Evolutionary conservation across 2,113 vertebrate genomes (phyloP).

Genomic region (Taxidea taxus): DNA sequence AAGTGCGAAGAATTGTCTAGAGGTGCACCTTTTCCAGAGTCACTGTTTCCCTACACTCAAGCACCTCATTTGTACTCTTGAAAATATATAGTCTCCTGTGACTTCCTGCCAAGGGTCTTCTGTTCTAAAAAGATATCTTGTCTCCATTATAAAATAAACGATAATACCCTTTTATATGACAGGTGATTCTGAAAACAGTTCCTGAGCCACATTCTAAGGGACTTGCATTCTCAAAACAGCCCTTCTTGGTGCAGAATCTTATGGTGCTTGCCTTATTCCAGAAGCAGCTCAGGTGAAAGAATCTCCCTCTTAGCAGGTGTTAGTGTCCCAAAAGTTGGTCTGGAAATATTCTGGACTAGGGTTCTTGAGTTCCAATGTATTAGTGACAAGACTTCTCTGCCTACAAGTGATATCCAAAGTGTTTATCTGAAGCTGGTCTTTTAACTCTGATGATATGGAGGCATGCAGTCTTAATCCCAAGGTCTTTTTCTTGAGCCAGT

Average conservation of each 20-base stretch:
- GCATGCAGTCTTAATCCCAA: neutral
- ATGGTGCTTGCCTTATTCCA: neutral
- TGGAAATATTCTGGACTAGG: neutral
- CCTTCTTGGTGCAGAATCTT: neutral
- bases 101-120: neutral
- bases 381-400: neutral
- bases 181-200: neutral
- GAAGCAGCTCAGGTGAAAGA: neutral
- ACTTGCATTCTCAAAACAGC: neutral
- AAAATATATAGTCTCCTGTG: neutral
- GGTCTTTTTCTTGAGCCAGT: neutral
- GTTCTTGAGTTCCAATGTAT: neutral
- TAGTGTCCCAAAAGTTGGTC: neutral
- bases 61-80: neutral
- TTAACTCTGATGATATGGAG: rapidly evolving
- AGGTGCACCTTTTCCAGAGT: neutral
- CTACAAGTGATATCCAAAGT: too few species aligned
- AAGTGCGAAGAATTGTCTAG: neutral
- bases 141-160: neutral
- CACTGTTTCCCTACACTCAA: neutral
- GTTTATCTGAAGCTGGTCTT: rapidly evolving
- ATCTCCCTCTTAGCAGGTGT: neutral
- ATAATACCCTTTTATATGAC: neutral
- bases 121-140: neutral
- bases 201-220: neutral